These are phyloP conservation scores for Pogonomyrmex californicus DNA, from an alignment of 1,140 invertebrate genomes.

Conservation along the genomic window DNA sequence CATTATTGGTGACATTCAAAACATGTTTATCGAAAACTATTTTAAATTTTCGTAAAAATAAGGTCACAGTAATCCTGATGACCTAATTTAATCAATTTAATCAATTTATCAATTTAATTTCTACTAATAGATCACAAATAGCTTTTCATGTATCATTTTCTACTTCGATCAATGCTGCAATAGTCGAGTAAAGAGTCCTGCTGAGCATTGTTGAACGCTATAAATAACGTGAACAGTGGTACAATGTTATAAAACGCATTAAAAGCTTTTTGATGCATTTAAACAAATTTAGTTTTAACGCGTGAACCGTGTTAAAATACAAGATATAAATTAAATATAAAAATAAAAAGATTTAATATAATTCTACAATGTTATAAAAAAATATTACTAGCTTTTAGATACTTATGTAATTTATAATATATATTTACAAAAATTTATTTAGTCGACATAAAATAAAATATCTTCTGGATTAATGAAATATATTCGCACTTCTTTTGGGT, in stretches of 20 bases:
- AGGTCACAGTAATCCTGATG: neutral
- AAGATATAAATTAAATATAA: neutral
- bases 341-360: neutral
- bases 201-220: conserved; percentile 27
- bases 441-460: too few relatives aligned
- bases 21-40: neutral
- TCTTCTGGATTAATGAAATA: neutral
- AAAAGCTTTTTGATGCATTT: conserved; percentile 13
- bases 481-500: neutral
- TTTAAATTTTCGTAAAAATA: neutral
- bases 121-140: conserved; percentile 34
- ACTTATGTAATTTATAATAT: neutral
- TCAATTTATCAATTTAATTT: conserved; percentile 21
- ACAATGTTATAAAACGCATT: conserved; percentile 25
- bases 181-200: neutral
- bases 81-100: neutral
- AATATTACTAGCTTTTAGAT: neutral
- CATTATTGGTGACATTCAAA: too few relatives aligned
- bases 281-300: neutral
- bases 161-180: conserved; percentile 20
- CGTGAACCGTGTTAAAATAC: neutral
- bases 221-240: conserved; percentile 38
- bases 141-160: conserved; percentile 37
- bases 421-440: neutral
- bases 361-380: neutral